Conservation (phyloP, 1,140 invertebrate genomes). For the Pomacea maculata region DNA sequence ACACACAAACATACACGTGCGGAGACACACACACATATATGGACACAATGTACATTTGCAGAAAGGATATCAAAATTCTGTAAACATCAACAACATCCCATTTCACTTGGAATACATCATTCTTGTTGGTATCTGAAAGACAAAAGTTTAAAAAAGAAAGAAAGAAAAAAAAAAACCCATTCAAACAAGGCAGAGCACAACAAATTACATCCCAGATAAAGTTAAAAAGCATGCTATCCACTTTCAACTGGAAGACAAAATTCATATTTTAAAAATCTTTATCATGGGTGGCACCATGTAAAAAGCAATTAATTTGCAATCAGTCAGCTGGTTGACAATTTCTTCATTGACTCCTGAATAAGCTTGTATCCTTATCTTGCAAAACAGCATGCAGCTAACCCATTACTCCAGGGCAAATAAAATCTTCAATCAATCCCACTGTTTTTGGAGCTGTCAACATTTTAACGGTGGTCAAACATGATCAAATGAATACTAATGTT, state of each 20-base stretch:
- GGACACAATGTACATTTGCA: not conserved
- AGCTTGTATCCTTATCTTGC: too few relatives aligned
- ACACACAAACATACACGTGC: slow-evolving; percentile 9
- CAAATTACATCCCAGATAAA: slow-evolving; percentile 9
- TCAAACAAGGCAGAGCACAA: slow-evolving; percentile 2
- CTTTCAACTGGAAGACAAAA: not conserved
- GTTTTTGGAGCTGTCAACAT: too few relatives aligned
- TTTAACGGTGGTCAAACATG: too few relatives aligned
- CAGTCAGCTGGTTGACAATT: too few relatives aligned
- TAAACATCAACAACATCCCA: not conserved
- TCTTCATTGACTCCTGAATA: too few relatives aligned
- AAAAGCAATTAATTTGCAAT: too few relatives aligned
- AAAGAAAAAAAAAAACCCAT: not conserved
- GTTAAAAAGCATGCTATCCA: slow-evolving; percentile 2
- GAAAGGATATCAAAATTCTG: not conserved
- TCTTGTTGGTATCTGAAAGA: not conserved
- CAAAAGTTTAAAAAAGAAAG: not conserved
- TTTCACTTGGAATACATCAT: not conserved
- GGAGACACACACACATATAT: slow-evolving; percentile 1
- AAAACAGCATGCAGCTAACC: too few relatives aligned
- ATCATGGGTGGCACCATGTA: slow-evolving; percentile 65
- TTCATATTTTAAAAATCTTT: slow-evolving; percentile 58
- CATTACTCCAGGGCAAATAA: too few relatives aligned
- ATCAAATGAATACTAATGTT: too few relatives aligned
- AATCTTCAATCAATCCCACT: too few relatives aligned